Evolutionary conservation across 53 echinoderm and acorn worm species (phyloP).

Genomic region (Zoroaster sp.): DNA sequence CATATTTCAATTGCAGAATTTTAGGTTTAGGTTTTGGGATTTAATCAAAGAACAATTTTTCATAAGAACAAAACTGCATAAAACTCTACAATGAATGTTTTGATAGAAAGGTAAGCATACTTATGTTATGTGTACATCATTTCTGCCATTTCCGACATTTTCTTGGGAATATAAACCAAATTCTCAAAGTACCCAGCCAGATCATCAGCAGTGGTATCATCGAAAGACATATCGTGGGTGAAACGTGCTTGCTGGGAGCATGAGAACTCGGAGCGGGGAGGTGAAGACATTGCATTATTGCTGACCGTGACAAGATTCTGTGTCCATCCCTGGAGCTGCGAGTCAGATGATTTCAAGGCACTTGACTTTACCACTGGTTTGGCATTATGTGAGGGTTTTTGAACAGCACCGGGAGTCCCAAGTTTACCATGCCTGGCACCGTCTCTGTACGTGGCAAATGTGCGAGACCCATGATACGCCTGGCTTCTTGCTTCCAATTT

Average conservation of each 20-base stretch:
- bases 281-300: not conserved
- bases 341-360: constrained; percentile 7
- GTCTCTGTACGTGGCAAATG: constrained; percentile 42
- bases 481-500: constrained; percentile 14
- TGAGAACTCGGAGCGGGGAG: constrained; percentile 61
- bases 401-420: not conserved
- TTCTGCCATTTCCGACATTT: constrained; percentile 98
- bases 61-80: no score
- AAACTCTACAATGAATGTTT: no score
- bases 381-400: not conserved
- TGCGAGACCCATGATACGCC: constrained; percentile 1
- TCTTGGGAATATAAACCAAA: constrained; percentile 93
- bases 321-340: constrained; percentile 1
- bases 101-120: no score
- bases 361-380: not conserved
- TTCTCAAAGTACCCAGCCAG: constrained; percentile 98
- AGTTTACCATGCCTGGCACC: not conserved
- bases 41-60: no score
- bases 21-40: no score
- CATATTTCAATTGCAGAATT: no score
- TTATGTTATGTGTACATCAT: constrained; percentile 94
- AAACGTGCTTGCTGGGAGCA: constrained; percentile 94
- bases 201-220: constrained; percentile 94
- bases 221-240: constrained; percentile 72
- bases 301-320: not conserved